A percentile compares a stretch with the other conserved stretches of the same genome.
These are phyloP conservation scores for Drosophila dives DNA, from an alignment of 2,888 invertebrate species.

Conservation along the genomic window DNA sequence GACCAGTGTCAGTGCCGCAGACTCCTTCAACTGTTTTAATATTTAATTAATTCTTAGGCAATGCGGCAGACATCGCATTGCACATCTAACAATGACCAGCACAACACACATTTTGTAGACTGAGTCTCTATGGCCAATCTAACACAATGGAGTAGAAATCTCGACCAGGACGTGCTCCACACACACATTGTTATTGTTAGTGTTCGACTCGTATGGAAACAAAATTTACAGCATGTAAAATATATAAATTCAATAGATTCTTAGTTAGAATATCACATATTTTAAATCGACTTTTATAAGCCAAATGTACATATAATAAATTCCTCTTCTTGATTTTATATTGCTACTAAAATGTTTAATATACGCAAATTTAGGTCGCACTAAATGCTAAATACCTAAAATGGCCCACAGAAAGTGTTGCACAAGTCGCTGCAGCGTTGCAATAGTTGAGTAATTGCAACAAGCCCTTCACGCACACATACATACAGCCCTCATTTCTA, in stretches of 20 bases:
- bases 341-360: not conserved
- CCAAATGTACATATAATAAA: no score
- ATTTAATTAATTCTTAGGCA: conserved; percentile 49
- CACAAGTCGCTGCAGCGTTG: conserved; percentile 2
- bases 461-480: not conserved
- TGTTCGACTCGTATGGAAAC: not conserved
- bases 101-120: conserved; percentile 1
- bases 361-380: conserved; percentile 8
- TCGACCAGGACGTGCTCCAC: not conserved
- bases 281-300: not conserved
- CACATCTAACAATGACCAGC: conserved; percentile 28
- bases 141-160: conserved; percentile 8
- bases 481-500: not conserved
- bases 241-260: not conserved
- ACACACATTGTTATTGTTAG: not conserved
- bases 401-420: conserved; percentile 10
- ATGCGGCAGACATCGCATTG: conserved; percentile 16
- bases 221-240: not conserved
- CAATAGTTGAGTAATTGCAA: conserved; percentile 60
- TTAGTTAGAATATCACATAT: not conserved
- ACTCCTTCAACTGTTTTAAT: conserved; percentile 31
- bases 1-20: not conserved
- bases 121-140: not conserved
- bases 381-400: conserved; percentile 22
- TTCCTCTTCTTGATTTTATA: not conserved